Conservation (phyloP, 2,888 invertebrate genomes). For the Anagyrus pseudococci region DNA sequence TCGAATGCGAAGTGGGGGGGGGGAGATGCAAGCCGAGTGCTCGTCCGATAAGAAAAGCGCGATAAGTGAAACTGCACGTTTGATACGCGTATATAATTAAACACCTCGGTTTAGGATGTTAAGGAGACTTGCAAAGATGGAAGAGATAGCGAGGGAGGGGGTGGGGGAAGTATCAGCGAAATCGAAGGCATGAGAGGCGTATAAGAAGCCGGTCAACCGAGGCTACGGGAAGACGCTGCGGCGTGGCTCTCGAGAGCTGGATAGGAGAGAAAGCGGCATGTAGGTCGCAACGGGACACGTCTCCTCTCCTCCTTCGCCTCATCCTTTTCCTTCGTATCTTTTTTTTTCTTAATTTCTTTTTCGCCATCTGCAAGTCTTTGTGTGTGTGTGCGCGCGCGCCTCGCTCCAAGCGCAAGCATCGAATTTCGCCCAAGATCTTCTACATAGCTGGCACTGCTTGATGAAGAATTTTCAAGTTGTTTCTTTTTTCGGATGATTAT, state of each 20-base stretch:
- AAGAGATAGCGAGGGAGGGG: too few relatives aligned
- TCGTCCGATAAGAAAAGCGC: too few relatives aligned
- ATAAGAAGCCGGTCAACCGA: too few relatives aligned
- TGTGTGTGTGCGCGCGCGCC: neutral
- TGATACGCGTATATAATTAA: too few relatives aligned
- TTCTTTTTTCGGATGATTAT: neutral
- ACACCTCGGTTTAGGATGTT: too few relatives aligned
- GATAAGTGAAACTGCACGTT: too few relatives aligned
- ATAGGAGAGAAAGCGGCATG: conserved; percentile 51
- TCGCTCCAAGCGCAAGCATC: neutral
- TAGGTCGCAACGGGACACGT: conserved; percentile 59
- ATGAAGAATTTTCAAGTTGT: neutral
- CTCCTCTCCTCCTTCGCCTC: neutral
- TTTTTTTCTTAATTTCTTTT: too few relatives aligned
- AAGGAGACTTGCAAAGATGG: too few relatives aligned
- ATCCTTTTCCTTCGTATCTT: neutral
- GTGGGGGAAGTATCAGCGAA: neutral
- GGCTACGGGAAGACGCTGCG: too few relatives aligned
- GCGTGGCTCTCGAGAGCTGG: conserved; percentile 4
- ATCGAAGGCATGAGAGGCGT: neutral
- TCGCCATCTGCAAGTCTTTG: neutral
- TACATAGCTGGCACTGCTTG: neutral
- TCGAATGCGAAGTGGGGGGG: too few relatives aligned
- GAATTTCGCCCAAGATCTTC: neutral
- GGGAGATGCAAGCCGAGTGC: too few relatives aligned